phyloP scores from a whole-genome alignment of 1,140 invertebrate genomes.

The Diuraphis noxia region DNA sequence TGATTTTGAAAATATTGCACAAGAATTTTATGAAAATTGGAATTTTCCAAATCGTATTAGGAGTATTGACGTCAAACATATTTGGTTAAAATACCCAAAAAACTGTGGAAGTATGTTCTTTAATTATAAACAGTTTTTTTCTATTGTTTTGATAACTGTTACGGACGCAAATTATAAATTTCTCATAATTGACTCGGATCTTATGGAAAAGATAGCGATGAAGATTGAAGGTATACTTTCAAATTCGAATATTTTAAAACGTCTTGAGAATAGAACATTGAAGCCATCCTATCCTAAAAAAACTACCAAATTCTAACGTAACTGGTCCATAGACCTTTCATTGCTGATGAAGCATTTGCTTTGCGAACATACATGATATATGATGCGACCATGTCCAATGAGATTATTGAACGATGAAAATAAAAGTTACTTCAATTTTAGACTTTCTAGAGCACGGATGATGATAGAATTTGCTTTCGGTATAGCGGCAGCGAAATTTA shows the following conservation, averaged over 20 bases:
- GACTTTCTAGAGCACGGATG: constrained; percentile 57
- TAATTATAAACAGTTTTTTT: constrained; percentile 52
- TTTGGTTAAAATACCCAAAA: constrained; percentile 15
- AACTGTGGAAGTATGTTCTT: constrained; percentile 6
- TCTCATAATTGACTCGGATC: constrained; percentile 7
- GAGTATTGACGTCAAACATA: constrained; percentile 48
- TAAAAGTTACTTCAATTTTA: constrained; percentile 60
- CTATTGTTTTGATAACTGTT: constrained; percentile 15
- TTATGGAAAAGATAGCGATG: constrained; percentile 51
- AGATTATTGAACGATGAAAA: too few species aligned
- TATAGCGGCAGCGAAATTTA: constrained; percentile 60
- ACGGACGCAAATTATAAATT: constrained; percentile 32
- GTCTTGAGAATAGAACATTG: neutral
- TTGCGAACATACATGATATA: constrained; percentile 58
- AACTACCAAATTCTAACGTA: too few species aligned
- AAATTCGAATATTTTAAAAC: constrained; percentile 11
- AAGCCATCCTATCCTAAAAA: too few species aligned
- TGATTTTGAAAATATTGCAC: neutral
- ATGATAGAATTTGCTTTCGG: constrained; percentile 62
- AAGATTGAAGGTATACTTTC: constrained; percentile 16
- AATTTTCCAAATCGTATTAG: constrained; percentile 22
- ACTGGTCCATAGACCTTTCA: constrained; percentile 58
- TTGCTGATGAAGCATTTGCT: constrained; percentile 60
- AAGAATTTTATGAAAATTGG: constrained; percentile 9
- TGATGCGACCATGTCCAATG: constrained; percentile 59